phyloP scores from a whole-genome alignment of 2,797 vertebrate species.

The Fistularia tabacaria region DNA sequence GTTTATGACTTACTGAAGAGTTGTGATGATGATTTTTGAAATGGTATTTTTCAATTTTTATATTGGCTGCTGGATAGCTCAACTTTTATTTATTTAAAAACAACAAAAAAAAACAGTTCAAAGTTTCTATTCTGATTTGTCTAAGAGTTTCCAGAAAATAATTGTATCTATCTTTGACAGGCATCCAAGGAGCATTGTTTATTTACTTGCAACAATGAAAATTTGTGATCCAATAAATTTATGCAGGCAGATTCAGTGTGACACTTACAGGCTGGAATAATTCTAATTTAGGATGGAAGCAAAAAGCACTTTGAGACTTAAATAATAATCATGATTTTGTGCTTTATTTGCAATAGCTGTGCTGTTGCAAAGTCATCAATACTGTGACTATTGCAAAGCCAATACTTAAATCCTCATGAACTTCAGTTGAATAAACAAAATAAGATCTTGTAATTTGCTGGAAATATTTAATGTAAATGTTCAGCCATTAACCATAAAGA shows the following conservation, averaged over 20 bases:
- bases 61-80: no score
- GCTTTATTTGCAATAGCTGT: no score
- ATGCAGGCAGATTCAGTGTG: neutral
- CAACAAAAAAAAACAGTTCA: no score
- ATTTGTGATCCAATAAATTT: neutral
- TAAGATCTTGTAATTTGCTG: slow-evolving; percentile 10
- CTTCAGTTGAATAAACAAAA: slow-evolving; percentile 31
- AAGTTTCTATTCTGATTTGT: no score
- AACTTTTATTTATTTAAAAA: no score
- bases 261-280: neutral
- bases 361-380: no score
- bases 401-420: slow-evolving; percentile 33
- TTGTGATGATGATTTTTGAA: no score
- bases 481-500: slow-evolving; percentile 16
- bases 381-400: no score
- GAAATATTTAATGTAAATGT: slow-evolving; percentile 35
- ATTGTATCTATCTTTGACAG: slow-evolving; percentile 1
- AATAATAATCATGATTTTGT: neutral
- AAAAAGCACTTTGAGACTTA: neutral
- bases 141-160: no score
- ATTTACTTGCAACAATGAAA: neutral
- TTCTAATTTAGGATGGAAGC: neutral
- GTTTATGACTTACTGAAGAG: no score
- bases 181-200: neutral
- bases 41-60: no score